Base-by-base conservation (phyloP, 53 echinoderm and acorn worm genomes). In the Patiria pectinifera region DNA sequence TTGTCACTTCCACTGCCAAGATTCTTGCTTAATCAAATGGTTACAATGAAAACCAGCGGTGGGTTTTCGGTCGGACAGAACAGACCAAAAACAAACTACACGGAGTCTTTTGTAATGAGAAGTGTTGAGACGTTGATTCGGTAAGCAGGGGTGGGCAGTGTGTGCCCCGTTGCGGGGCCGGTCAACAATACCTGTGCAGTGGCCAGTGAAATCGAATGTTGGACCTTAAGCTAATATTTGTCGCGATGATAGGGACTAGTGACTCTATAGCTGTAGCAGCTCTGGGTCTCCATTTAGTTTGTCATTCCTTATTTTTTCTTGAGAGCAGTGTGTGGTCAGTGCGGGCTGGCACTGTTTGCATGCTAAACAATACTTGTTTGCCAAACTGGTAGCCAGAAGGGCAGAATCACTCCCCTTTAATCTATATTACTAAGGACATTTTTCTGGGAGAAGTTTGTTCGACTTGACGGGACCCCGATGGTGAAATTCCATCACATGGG, bases 351-450 rank as follows among this genome's bases (percentile, higher is more conserved):
- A 18, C 70, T 81, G 81, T 81, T 81, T 48, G 53, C 81, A 9
- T 49, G 35, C n/a, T 81, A 0, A 53, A 83, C 83, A 83, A 83
- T 61, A 19, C 26, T 21, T 83, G 62, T 83, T 83, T 83, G 62
- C 83, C 45, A 35, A 60, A 83, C 83, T 83, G 61, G 83, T 83
- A 83, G 83, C 83, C 12, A 23, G 62, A 7, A 21, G 25, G 25
- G 0, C 9, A 24, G 23, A n/a, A 83, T 83, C 62, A 62, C 83
- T 83, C 22, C 62, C 35, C 83, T 83, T 83, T 59, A 47, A 25
- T 60, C 60, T 60, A 11, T 6, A 83, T 49, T 83, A 61, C 1
- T 13, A 60, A 83, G 18, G 62, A 83, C 7, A 62, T 12, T 35
- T 9, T n/a, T 83, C 12, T 48, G 43, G 48, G 48, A 81, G 49